phyloP scores from a whole-genome alignment of 92 coral and sea anemone species.

The Epizoanthus rinbou region DNA sequence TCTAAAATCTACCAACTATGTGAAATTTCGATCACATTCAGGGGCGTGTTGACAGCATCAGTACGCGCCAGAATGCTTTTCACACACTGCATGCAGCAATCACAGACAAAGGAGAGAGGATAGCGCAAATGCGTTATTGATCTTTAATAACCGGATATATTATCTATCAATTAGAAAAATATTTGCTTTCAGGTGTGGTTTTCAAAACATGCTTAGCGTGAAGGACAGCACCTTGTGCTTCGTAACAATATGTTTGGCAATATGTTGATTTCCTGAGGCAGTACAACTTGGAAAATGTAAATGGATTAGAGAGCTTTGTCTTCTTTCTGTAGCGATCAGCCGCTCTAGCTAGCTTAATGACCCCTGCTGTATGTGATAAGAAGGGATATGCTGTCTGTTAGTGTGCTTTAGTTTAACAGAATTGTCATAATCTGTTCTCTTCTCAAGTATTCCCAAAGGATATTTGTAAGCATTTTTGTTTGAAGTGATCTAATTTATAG shows the following conservation, averaged over 20 bases:
- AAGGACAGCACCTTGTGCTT: background rate
- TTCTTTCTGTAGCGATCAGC: background rate
- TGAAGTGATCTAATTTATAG: background rate
- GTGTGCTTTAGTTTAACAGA: background rate
- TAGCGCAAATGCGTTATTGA: background rate
- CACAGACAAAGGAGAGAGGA: background rate
- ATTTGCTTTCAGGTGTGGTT: constrained; percentile 5
- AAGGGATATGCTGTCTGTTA: constrained; percentile 3
- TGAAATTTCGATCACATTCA: constrained; percentile 1
- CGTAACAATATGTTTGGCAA: background rate
- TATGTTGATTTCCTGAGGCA: background rate
- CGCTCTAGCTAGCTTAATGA: background rate
- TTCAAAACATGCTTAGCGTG: background rate
- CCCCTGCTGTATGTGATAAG: constrained; percentile 3
- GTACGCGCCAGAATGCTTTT: background rate
- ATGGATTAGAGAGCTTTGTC: background rate
- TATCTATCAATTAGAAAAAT: constrained; percentile 16
- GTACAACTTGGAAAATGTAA: background rate
- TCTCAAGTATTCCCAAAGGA: background rate
- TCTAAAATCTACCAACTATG: background rate
- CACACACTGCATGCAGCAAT: constrained; percentile 6
- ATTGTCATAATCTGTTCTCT: constrained; percentile 1
- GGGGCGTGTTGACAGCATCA: constrained; percentile 11
- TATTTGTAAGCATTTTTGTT: background rate
- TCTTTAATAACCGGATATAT: constrained; percentile 21